A percentile compares a stretch with the other conserved stretches of the same genome.
These are phyloP conservation scores for Drosophila eohydei DNA, from an alignment of 2,888 invertebrate species.

Conservation along the genomic window DNA sequence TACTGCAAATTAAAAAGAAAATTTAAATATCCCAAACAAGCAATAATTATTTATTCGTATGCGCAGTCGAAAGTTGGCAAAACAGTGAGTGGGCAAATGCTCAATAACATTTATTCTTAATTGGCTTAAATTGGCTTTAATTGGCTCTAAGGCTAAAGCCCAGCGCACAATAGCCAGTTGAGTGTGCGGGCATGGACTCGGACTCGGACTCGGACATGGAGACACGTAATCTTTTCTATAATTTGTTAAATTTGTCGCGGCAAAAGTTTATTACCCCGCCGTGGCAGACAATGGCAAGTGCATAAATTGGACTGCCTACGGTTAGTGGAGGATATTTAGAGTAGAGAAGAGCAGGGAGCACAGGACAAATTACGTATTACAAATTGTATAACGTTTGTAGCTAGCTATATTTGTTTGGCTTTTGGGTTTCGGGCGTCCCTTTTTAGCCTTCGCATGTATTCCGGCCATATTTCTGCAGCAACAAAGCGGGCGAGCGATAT, in stretches of 20 bases:
- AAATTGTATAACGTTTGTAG: slow-evolving; percentile 65
- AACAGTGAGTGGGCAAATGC: slow-evolving; percentile 10
- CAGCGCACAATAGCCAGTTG: slow-evolving; percentile 29
- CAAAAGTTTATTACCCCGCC: slow-evolving; percentile 76
- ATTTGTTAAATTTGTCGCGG: slow-evolving; percentile 80
- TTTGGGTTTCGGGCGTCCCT: slow-evolving; percentile 40
- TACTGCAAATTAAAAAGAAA: slow-evolving; percentile 9
- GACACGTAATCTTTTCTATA: slow-evolving; percentile 80
- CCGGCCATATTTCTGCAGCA: slow-evolving; percentile 70
- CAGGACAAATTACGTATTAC: slow-evolving; percentile 75
- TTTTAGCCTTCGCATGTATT: slow-evolving; percentile 60
- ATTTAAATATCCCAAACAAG: slow-evolving; percentile 15
- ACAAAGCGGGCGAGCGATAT: slow-evolving; percentile 58
- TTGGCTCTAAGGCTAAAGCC: slow-evolving; percentile 16
- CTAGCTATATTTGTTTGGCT: slow-evolving; percentile 44
- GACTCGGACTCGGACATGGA: slow-evolving; percentile 29
- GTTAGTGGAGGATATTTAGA: not conserved
- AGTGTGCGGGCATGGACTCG: slow-evolving; percentile 9
- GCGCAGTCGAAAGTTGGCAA: slow-evolving; percentile 16
- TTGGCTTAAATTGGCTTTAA: slow-evolving; percentile 76
- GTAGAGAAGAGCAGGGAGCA: slow-evolving; percentile 2
- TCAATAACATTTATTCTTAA: slow-evolving; percentile 49
- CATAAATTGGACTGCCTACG: slow-evolving; percentile 71
- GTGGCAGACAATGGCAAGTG: slow-evolving; percentile 73
- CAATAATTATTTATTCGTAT: slow-evolving; percentile 41